phyloP scores from a whole-genome alignment of 2,113 vertebrate species.

The Myotis yumanensis region DNA sequence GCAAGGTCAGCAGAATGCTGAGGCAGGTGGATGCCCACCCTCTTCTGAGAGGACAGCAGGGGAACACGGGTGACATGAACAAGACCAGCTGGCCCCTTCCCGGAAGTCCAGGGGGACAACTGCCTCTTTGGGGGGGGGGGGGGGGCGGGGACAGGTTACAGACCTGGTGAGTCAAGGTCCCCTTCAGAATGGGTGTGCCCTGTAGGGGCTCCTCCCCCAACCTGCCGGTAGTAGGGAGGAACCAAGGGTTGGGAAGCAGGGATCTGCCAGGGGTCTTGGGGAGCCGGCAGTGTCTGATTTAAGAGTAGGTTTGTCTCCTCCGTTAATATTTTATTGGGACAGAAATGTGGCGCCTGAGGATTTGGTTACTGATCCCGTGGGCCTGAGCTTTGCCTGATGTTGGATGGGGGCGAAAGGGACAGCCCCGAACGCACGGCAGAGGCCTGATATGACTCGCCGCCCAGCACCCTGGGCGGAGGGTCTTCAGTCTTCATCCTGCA shows the following conservation, averaged over 20 bases:
- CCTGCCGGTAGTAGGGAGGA: neutral
- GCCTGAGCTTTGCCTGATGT: neutral
- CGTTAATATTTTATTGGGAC: conserved; percentile 55
- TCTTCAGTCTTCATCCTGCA: neutral
- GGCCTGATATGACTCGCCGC: neutral
- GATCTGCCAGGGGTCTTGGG: neutral
- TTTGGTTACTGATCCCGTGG: conserved; percentile 33
- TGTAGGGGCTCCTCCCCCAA: neutral
- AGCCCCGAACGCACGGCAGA: neutral
- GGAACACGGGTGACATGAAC: neutral
- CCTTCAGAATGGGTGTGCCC: neutral
- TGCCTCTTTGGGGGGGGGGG: neutral
- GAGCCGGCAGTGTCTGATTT: neutral
- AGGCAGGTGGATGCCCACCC: neutral
- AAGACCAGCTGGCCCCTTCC: neutral
- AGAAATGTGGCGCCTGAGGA: neutral
- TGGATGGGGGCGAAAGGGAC: neutral
- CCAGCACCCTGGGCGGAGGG: neutral
- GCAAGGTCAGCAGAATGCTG: conserved; percentile 64
- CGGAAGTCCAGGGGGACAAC: neutral
- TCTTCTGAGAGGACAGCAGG: neutral
- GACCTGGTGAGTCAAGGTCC: neutral
- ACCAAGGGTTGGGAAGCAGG: neutral
- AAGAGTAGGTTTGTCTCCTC: conserved; percentile 26
- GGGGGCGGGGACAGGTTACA: neutral